Conservation (phyloP, 1,140 invertebrate species). For the Drosophila pectinifera region DNA sequence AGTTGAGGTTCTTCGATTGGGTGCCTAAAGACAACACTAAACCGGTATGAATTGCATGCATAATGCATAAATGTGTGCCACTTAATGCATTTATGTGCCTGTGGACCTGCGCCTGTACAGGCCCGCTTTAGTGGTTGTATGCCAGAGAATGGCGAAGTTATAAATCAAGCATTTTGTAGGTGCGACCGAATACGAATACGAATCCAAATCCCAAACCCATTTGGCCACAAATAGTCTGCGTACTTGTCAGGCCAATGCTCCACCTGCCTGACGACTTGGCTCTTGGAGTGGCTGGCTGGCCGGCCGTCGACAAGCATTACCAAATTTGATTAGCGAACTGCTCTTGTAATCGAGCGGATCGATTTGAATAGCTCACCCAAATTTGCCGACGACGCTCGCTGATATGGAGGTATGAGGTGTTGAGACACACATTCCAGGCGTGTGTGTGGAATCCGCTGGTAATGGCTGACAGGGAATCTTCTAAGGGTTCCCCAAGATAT, state of each 20-base stretch:
- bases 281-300: conserved; percentile 1
- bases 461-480: conserved; percentile 4
- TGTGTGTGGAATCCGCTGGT: too few relatives aligned
- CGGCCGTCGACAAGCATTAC: conserved; percentile 17
- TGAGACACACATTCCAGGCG: conserved; percentile 5
- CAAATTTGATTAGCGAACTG: conserved; percentile 32
- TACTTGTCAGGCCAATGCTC: conserved; percentile 23
- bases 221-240: conserved; percentile 19
- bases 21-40: conserved; percentile 42
- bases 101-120: conserved; percentile 5
- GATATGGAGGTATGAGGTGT: not conserved
- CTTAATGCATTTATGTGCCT: conserved; percentile 47
- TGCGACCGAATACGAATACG: conserved; percentile 20
- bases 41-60: conserved; percentile 55
- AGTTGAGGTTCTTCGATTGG: conserved; percentile 58
- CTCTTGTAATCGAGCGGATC: conserved; percentile 21
- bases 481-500: conserved; percentile 33
- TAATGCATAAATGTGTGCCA: conserved; percentile 56
- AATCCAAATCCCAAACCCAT: conserved; percentile 16
- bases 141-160: conserved; percentile 18
- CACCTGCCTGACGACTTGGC: conserved; percentile 20
- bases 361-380: conserved; percentile 6
- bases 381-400: not conserved
- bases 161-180: conserved; percentile 40
- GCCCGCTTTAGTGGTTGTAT: not conserved